Evolutionary conservation across 2,113 vertebrate genomes (phyloP).

Genomic region (Pseudorectes ferrugineus): DNA sequence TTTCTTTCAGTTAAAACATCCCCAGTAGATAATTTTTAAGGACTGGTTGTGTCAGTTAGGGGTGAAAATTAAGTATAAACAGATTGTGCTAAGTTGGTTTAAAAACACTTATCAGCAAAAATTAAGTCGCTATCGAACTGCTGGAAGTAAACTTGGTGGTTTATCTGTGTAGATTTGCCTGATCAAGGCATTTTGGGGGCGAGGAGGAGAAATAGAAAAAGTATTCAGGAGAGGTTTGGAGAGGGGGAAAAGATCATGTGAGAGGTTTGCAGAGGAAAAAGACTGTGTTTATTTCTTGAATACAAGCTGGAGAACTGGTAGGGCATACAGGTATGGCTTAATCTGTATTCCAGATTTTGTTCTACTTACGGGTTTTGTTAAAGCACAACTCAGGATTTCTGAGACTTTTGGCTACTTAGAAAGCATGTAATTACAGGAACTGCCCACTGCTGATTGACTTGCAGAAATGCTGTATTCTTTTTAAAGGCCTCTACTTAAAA

Average conservation of each 20-base stretch:
- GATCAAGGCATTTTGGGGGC: fast-evolving
- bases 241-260: no score
- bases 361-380: background rate
- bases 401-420: background rate
- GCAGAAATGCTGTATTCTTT: background rate
- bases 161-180: background rate
- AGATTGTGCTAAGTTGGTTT: background rate
- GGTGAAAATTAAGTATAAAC: background rate
- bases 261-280: background rate
- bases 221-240: background rate
- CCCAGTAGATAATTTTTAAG: background rate
- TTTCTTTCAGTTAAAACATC: background rate
- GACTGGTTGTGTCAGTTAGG: background rate
- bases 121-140: background rate
- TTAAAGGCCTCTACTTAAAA: background rate
- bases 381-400: background rate
- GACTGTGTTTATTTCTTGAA: background rate
- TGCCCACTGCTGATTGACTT: background rate
- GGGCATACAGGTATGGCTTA: background rate
- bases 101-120: background rate
- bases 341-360: fast-evolving
- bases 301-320: background rate
- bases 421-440: fast-evolving
- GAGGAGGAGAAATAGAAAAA: background rate
- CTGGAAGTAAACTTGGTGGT: background rate